Conservation (phyloP, 2,888 invertebrate species). For the Tetanocera ferruginea region DNA sequence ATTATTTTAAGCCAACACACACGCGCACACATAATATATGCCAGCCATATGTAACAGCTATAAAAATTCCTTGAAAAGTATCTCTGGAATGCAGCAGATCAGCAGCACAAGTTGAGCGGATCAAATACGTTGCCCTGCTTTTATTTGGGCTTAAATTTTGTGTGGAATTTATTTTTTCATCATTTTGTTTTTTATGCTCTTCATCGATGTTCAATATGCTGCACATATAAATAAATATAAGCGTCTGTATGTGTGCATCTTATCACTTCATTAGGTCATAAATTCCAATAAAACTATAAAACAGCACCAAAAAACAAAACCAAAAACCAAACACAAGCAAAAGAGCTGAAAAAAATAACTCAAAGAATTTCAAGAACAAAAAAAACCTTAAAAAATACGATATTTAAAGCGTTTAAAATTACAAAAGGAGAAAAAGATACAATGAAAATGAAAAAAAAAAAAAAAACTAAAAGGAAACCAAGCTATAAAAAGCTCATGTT, state of each 20-base stretch:
- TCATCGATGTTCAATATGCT: too few species aligned
- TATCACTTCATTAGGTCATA: slow-evolving; percentile 27
- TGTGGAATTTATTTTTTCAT: not conserved
- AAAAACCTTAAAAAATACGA: not conserved
- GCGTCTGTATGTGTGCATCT: not conserved
- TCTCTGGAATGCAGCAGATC: not conserved
- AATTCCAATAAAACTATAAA: not conserved
- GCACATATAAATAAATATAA: too few species aligned
- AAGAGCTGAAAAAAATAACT: not conserved
- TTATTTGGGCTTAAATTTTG: not conserved
- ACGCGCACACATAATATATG: too few species aligned
- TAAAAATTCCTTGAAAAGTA: not conserved
- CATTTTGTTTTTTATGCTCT: not conserved
- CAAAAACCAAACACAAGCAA: not conserved
- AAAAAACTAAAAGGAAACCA: not conserved
- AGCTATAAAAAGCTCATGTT: slow-evolving; percentile 13
- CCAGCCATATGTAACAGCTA: too few species aligned
- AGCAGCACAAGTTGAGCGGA: too few species aligned
- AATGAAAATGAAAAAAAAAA: slow-evolving; percentile 2
- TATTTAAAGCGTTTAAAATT: not conserved
- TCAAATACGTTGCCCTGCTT: too few species aligned
- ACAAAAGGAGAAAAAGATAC: not conserved
- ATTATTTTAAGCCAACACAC: not conserved
- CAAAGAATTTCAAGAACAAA: slow-evolving; percentile 2
- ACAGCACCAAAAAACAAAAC: not conserved